Evolutionary conservation across 2,888 invertebrate species (phyloP).

Genomic region (Agriopis aurantiaria): DNA sequence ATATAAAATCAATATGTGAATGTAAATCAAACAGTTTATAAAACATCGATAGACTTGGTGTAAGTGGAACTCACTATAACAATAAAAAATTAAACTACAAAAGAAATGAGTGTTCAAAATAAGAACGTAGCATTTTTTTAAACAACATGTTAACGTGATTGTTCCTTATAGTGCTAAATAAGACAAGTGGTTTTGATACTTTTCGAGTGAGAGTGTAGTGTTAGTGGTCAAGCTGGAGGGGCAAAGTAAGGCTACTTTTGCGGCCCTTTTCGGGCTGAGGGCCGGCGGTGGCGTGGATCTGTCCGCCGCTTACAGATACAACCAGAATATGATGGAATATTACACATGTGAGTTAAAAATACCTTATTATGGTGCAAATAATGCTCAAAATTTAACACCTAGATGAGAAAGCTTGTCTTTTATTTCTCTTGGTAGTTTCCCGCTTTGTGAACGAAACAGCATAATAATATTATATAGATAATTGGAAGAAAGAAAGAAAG

Average conservation of each 20-base stretch:
- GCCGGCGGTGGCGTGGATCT: constrained; percentile 93
- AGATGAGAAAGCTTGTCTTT: no score
- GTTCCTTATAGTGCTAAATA: constrained; percentile 48
- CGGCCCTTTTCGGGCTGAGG: constrained; percentile 88
- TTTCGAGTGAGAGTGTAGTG: constrained; percentile 62
- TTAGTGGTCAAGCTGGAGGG: constrained; percentile 87
- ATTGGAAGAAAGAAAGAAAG: no score
- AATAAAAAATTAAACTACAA: background rate
- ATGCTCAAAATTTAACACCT: background rate
- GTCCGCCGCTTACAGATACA: constrained; percentile 97
- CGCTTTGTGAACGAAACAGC: no score
- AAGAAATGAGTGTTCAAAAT: constrained; percentile 11
- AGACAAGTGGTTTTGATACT: constrained; percentile 47
- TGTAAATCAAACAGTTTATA: background rate
- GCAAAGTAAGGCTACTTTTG: constrained; percentile 88
- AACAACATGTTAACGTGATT: constrained; percentile 53
- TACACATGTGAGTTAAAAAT: constrained; percentile 94
- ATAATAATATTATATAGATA: no score
- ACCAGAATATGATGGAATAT: constrained; percentile 99
- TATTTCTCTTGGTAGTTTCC: no score
- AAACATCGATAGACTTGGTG: constrained; percentile 5
- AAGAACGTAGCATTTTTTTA: constrained; percentile 7
- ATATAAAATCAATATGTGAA: background rate
- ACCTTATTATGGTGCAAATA: background rate
- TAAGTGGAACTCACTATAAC: background rate